phyloP scores from a whole-genome alignment of 2,797 vertebrate genomes.

The Lophura swinhoii region DNA sequence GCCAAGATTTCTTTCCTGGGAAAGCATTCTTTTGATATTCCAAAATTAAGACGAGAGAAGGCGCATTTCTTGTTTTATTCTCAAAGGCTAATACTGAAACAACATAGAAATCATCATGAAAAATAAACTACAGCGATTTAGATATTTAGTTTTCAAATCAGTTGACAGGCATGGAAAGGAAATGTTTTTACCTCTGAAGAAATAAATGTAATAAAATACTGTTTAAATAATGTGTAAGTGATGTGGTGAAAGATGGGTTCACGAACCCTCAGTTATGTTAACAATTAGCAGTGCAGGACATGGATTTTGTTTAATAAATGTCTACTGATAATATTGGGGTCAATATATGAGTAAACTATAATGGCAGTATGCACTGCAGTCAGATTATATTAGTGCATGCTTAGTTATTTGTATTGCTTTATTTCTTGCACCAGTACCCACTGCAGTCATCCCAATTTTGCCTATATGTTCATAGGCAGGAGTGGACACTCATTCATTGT shows the following conservation, averaged over 20 bases:
- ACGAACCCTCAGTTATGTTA: slow-evolving; percentile 63
- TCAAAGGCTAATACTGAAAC: slow-evolving; percentile 43
- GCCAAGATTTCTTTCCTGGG: slow-evolving; percentile 16
- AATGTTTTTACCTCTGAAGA: slow-evolving; percentile 67
- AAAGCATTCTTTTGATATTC: slow-evolving; percentile 21
- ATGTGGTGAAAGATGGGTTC: slow-evolving; percentile 71
- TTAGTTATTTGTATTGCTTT: background rate
- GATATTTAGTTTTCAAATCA: slow-evolving; percentile 69
- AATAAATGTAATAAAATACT: slow-evolving; percentile 72
- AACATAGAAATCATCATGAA: slow-evolving; percentile 34
- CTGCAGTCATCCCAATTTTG: background rate
- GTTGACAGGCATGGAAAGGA: slow-evolving; percentile 61
- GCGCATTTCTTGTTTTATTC: slow-evolving; percentile 7
- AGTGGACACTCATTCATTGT: background rate
- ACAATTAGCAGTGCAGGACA: slow-evolving; percentile 54
- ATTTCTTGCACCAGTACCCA: background rate
- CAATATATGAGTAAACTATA: slow-evolving; percentile 50
- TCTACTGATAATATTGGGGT: slow-evolving; percentile 48
- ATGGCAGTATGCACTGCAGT: background rate
- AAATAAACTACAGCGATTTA: slow-evolving; percentile 57
- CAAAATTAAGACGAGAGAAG: slow-evolving; percentile 47
- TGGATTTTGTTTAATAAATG: slow-evolving; percentile 67
- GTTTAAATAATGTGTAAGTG: slow-evolving; percentile 73
- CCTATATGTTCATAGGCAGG: background rate
- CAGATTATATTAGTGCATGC: background rate